phyloP scores from a whole-genome alignment of 2,797 vertebrate genomes.

The Sebastes variabilis region DNA sequence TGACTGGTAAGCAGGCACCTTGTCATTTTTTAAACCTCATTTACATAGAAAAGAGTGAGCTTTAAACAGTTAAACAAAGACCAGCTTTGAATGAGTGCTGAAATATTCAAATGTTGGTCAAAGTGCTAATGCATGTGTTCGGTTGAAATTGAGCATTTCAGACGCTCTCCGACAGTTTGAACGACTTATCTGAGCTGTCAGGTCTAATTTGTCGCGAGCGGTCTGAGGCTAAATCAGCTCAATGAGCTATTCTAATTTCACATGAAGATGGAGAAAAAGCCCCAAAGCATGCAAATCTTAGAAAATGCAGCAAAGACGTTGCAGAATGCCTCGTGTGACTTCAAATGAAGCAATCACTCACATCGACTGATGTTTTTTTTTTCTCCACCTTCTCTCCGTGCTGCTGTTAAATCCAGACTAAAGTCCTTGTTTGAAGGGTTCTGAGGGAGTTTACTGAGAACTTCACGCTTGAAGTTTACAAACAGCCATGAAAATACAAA shows the following conservation, averaged over 20 bases:
- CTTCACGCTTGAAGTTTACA: not conserved
- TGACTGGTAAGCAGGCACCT: not conserved
- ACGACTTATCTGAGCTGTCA: slow-evolving; percentile 53
- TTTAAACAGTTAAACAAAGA: slow-evolving; percentile 2
- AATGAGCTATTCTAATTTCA: slow-evolving; percentile 49
- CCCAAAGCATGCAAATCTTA: slow-evolving; percentile 36
- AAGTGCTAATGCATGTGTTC: slow-evolving; percentile 58
- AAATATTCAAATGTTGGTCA: slow-evolving; percentile 66
- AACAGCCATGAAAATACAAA: slow-evolving; percentile 51
- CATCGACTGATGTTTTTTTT: slow-evolving; percentile 25
- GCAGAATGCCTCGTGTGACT: slow-evolving; percentile 30
- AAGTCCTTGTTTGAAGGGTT: slow-evolving; percentile 21
- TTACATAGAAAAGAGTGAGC: not conserved
- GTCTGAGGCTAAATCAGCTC: slow-evolving; percentile 41
- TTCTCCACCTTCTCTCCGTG: not conserved
- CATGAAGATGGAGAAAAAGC: slow-evolving; percentile 29
- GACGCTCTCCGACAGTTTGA: slow-evolving; percentile 45
- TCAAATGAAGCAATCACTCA: slow-evolving; percentile 63
- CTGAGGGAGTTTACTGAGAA: slow-evolving; percentile 1
- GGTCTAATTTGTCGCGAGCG: slow-evolving; percentile 57
- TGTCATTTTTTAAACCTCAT: not conserved
- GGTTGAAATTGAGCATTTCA: slow-evolving; percentile 50
- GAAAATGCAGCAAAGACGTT: slow-evolving; percentile 26
- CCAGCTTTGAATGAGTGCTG: not conserved
- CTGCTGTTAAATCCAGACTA: slow-evolving; percentile 26